These are phyloP conservation scores for Sapayoa aenigma DNA, from an alignment of 2,113 vertebrate species.

Conservation along the genomic window DNA sequence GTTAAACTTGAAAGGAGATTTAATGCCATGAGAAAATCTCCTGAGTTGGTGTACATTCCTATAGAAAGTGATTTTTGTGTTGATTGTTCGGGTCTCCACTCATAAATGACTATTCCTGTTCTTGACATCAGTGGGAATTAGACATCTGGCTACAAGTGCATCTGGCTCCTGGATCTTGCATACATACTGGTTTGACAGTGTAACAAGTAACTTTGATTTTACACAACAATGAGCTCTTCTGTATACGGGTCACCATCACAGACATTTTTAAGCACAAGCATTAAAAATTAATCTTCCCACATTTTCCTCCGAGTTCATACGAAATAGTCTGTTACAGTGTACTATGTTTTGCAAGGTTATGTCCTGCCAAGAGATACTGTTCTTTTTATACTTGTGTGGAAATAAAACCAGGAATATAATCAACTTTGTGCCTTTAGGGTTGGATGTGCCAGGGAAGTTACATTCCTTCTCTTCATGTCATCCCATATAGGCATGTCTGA, in stretches of 20 bases:
- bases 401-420: neutral
- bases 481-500: neutral
- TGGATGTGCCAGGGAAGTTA: neutral
- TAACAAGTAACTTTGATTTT: neutral
- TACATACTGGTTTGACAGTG: neutral
- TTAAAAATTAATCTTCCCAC: neutral
- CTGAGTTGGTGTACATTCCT: neutral
- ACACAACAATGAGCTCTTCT: neutral
- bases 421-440: neutral
- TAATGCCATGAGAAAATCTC: neutral
- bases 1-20: neutral
- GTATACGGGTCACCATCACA: neutral
- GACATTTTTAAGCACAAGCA: neutral
- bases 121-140: neutral
- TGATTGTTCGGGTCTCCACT: neutral
- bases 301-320: neutral
- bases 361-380: neutral
- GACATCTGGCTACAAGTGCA: neutral
- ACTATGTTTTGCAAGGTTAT: neutral
- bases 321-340: neutral
- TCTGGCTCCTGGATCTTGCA: neutral
- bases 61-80: neutral
- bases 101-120: neutral
- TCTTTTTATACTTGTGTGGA: neutral
- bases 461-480: neutral